These are phyloP conservation scores for Thymelicus lineola DNA, from an alignment of 2,888 invertebrate species.

Conservation along the genomic window DNA sequence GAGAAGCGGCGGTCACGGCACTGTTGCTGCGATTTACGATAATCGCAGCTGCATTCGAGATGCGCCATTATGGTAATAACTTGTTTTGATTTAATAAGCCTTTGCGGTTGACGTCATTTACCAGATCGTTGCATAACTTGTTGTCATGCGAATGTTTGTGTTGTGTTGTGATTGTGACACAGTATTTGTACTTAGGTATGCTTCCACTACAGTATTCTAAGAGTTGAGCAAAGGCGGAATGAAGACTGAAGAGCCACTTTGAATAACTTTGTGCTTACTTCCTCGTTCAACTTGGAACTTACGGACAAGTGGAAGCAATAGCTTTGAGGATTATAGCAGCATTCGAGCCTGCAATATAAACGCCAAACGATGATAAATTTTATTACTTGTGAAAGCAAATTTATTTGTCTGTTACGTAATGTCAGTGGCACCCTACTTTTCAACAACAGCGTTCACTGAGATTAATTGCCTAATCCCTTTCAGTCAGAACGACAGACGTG, in stretches of 20 bases:
- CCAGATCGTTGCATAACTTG: constrained; percentile 41
- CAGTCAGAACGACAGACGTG: constrained; percentile 59
- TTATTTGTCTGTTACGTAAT: constrained; percentile 61
- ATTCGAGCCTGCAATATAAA: background rate
- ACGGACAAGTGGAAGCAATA: too few relatives aligned
- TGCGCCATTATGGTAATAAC: constrained; percentile 56
- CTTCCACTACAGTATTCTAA: too few relatives aligned
- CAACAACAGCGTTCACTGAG: constrained; percentile 50
- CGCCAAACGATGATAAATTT: constrained; percentile 8
- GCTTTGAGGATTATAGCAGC: constrained; percentile 3
- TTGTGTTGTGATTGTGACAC: constrained; percentile 16
- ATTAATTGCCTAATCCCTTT: constrained; percentile 66
- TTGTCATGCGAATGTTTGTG: constrained; percentile 32
- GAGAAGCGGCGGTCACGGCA: constrained; percentile 28
- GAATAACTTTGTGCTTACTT: too few relatives aligned
- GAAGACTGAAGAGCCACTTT: too few relatives aligned
- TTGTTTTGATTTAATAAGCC: constrained; percentile 54
- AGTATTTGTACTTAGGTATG: constrained; percentile 11
- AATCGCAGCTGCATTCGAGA: constrained; percentile 54
- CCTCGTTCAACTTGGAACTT: too few relatives aligned
- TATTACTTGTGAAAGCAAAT: constrained; percentile 40
- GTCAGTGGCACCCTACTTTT: constrained; percentile 57
- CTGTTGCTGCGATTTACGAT: constrained; percentile 55
- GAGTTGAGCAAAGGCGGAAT: too few relatives aligned
- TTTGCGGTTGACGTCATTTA: constrained; percentile 47